Conservation (phyloP, 2,113 vertebrate genomes). For the Synchiropus splendidus region DNA sequence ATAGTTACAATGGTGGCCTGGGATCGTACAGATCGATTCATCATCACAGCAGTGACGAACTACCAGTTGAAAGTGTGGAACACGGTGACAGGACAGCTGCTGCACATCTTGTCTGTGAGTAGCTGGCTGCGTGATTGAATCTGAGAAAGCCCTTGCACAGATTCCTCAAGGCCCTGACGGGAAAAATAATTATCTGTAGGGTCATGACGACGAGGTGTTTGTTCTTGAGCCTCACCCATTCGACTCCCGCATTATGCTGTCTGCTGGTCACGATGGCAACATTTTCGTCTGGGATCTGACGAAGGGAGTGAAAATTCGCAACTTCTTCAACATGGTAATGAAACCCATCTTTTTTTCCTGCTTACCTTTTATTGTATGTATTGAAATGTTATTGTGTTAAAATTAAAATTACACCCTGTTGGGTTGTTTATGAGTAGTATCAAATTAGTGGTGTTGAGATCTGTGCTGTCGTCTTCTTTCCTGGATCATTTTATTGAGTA, state of each 20-base stretch:
- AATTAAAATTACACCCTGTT: too few species aligned
- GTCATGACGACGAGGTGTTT: conserved; percentile 95
- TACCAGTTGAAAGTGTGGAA: conserved; percentile 96
- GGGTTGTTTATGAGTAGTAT: too few species aligned
- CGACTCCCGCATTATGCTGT: conserved; percentile 92
- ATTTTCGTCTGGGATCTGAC: conserved; percentile 94
- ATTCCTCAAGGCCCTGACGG: too few species aligned
- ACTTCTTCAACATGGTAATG: conserved; percentile 97
- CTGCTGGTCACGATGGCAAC: conserved; percentile 93
- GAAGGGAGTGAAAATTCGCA: conserved; percentile 89
- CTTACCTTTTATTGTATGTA: too few species aligned
- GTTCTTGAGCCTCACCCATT: conserved; percentile 94
- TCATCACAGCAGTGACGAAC: conserved; percentile 95
- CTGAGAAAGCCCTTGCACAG: too few species aligned
- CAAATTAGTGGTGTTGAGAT: too few species aligned
- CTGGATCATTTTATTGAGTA: too few species aligned
- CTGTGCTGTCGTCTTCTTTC: too few species aligned
- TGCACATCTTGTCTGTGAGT: conserved; percentile 88
- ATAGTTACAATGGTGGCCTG: conserved; percentile 97
- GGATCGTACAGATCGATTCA: conserved; percentile 81
- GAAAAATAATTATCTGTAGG: conserved; percentile 53
- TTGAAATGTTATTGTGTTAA: too few species aligned
- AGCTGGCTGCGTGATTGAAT: neutral
- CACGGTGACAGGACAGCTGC: conserved; percentile 79
- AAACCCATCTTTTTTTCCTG: too few species aligned